A percentile compares a stretch with the other conserved stretches of the same genome.
Evolutionary conservation across 2,888 invertebrate species (phyloP).

Genomic region (Didymodactylos carnosus): DNA sequence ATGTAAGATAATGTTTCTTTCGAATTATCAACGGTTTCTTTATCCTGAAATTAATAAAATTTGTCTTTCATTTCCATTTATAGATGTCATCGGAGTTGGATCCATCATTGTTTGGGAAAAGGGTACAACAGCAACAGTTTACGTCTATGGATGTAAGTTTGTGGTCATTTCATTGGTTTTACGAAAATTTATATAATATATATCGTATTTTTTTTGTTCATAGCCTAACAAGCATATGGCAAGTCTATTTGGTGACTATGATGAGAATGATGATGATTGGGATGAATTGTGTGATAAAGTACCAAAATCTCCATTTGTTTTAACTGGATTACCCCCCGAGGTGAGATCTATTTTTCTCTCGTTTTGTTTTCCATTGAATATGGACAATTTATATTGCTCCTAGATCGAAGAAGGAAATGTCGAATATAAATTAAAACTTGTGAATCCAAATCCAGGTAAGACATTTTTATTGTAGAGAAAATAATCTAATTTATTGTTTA

Average conservation of each 20-base stretch:
- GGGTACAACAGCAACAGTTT: no score
- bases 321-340: not conserved
- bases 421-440: conserved; percentile 53
- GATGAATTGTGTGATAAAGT: not conserved
- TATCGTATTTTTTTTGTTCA: not conserved
- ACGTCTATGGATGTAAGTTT: no score
- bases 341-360: not conserved
- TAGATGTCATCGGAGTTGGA: no score
- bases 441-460: conserved; percentile 71
- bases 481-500: no score
- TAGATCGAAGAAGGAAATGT: conserved; percentile 11
- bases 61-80: no score
- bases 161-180: no score
- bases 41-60: no score
- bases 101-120: no score
- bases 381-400: not conserved
- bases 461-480: no score
- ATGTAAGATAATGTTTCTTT: no score
- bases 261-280: not conserved
- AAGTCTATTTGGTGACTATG: not conserved
- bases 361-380: not conserved
- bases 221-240: not conserved
- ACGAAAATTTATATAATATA: not conserved
- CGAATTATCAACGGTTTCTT: no score
- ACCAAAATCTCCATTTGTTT: not conserved